phyloP scores from a whole-genome alignment of 53 echinoderm and acorn worm species.

The Holothuria scabra region DNA sequence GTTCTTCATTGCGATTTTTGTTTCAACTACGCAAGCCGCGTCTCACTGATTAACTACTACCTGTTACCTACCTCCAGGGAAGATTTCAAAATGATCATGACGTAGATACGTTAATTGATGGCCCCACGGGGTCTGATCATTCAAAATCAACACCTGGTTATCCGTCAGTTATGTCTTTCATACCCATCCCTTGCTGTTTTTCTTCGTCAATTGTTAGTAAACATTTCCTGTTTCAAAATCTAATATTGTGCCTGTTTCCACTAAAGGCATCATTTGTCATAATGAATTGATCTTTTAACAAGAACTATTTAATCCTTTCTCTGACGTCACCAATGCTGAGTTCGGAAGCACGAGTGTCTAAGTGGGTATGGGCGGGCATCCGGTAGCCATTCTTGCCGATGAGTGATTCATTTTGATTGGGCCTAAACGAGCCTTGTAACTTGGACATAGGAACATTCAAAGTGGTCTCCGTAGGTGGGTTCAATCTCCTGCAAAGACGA shows the following conservation, averaged over 20 bases:
- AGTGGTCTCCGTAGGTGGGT: too few species aligned
- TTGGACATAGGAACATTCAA: too few species aligned
- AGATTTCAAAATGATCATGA: constrained; percentile 37
- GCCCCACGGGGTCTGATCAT: constrained; percentile 22
- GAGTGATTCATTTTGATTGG: too few species aligned
- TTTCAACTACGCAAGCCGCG: too few species aligned
- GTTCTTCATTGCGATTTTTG: too few species aligned
- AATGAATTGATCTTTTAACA: constrained; percentile 31
- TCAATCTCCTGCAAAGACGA: too few species aligned
- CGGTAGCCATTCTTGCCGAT: too few species aligned
- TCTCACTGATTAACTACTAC: constrained; percentile 16
- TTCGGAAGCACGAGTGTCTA: too few species aligned
- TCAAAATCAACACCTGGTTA: constrained; percentile 12
- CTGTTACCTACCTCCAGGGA: background rate
- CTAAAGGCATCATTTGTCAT: constrained; percentile 17
- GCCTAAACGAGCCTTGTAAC: too few species aligned
- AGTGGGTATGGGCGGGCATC: too few species aligned
- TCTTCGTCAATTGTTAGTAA: constrained; percentile 11
- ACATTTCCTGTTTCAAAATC: constrained; percentile 6
- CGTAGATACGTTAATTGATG: constrained; percentile 38
- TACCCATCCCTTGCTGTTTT: background rate
- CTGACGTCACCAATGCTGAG: too few species aligned
- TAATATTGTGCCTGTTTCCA: constrained; percentile 1
- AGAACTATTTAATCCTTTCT: background rate
- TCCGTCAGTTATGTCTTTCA: constrained; percentile 8